Base-by-base conservation (phyloP, 2,113 vertebrate genomes). In the Neotoma lepida region DNA sequence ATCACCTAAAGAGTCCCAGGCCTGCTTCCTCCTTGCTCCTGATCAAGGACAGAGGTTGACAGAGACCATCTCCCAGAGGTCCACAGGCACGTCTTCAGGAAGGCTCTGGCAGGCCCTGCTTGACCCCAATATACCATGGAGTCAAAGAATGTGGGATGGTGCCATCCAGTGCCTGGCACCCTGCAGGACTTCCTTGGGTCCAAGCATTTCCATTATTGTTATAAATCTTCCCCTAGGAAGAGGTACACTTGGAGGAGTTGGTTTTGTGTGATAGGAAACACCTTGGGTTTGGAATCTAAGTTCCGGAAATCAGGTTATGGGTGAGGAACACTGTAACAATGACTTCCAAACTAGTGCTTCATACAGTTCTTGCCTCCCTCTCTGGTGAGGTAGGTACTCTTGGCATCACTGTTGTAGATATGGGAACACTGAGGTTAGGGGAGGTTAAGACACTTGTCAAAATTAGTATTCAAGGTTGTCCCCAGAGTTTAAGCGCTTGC, bases 401-500 rank as follows among this genome's bases (percentile, higher is more conserved):
- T 64, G 39, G 58, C 33, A 80, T 33, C 54, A 58, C 35, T 56
- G 39, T 26, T 61, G 35, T 26, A 74, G 68, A 56, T 56, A 70
- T 10, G 64, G 74, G 58, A 77, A 41, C 22, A 46, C 41, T 44
- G 14, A 49, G 73, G 68, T 70, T 54, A 20, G 41, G 44, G 78
- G 66, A 82, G 9, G 77, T 17, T 61, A 88, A 89, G 13, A 46
- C 14, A 74, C 74, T 76, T 74, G 49, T n/a, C 39, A 86, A 94
- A 90, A 88, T 41, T 28, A 54, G 58, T 13, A 26, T 64, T 68
- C 51, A 33, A n/a, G 24, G 51, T 74, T 61, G 44, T 81, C 44
- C 49, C 41, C 66, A 77, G 51, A 85, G 41, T 81, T 86, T 22
- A 41, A 26, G 18, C 15, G 66, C 85, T 89, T 82, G 24, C 0